These are phyloP conservation scores for Coleophora flavipennella DNA, from an alignment of 2,888 invertebrate species.

Conservation along the genomic window DNA sequence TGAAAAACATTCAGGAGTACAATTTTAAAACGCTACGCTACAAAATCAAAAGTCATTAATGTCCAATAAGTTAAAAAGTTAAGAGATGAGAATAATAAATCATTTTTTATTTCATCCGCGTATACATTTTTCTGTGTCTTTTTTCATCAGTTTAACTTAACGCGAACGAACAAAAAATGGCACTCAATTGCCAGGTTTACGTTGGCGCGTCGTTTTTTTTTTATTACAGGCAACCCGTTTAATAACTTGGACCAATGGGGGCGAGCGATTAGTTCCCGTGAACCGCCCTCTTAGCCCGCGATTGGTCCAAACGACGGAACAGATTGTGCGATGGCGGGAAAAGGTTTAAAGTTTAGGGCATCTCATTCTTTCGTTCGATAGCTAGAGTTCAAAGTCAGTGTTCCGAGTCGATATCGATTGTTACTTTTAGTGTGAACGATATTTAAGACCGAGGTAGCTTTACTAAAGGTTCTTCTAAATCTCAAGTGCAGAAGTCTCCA, in stretches of 20 bases:
- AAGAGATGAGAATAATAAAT: conserved; percentile 62
- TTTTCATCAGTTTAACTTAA: conserved; percentile 66
- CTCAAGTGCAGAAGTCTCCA: too few species aligned
- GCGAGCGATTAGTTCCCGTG: conserved; percentile 32
- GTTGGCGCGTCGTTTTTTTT: conserved; percentile 40
- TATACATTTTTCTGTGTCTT: conserved; percentile 61
- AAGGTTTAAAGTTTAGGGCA: conserved; percentile 63
- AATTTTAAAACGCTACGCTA: conserved; percentile 43
- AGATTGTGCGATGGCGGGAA: conserved; percentile 69
- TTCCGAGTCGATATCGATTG: conserved; percentile 3
- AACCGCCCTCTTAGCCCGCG: conserved; percentile 49
- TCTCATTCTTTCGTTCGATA: conserved; percentile 64
- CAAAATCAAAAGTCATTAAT: conserved; percentile 69
- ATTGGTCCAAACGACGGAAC: conserved; percentile 50
- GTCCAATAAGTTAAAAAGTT: conserved; percentile 71
- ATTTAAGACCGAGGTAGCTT: not conserved
- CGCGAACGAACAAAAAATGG: conserved; percentile 54
- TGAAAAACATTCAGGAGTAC: conserved; percentile 23
- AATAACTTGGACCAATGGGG: conserved; percentile 58
- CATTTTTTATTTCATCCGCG: conserved; percentile 67
- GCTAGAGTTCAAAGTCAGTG: conserved; percentile 23
- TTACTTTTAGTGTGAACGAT: not conserved
- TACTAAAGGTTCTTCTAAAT: too few species aligned
- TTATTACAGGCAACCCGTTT: conserved; percentile 62
- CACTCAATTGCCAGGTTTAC: conserved; percentile 67